Evolutionary conservation across 2,888 invertebrate species (phyloP), one percentile per base, ranked within the genome.

Genomic region (Koerneria pararmatus): DNA sequence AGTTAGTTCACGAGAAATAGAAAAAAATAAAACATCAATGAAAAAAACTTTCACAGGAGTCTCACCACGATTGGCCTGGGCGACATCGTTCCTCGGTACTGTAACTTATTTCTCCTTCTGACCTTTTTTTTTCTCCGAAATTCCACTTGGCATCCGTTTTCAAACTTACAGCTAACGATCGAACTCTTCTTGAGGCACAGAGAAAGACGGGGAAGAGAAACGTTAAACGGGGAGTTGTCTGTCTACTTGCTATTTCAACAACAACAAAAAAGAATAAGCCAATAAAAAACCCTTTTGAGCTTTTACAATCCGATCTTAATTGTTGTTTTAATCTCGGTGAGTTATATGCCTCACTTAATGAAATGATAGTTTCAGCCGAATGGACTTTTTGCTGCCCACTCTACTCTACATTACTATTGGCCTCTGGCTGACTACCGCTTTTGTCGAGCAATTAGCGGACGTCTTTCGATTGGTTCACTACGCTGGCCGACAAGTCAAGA

Each of bases 381-480:
- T 79, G 80, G 80, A 80, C 57, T 80, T 80, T 61, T 66, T 80
- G 22, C 68, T 79, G 5, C 78, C 78, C 5, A 80, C 80, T 3
- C 68, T 80, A 8, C 68, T 80, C 32, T 80, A 80, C 67, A 74
- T 80, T 22, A 80, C 80, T 5, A 78, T 80, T 35, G 80, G 80
- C 4, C 65, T 80, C 22, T 80, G 80, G 80, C 66, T 80, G 53
- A 80, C 80, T 6, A 80, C 80, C 0, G 80, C 80, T 0, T 67
- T 80, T 4, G 80, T 80, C 8, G 80, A 80, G 51, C 80, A 80
- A 65, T 67, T 80, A 6, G 80, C 79, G 0, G 80, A 80, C 64
- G 80, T 80, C 22, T 80, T 80, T 68, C 62, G 80, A 69, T 71
- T 80, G 11, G 80, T 80, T 0, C 80, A 80, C 62, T 80, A 80